A percentile compares a stretch with the other conserved stretches of the same genome.
These are phyloP conservation scores for Daphoenositta chrysoptera DNA, from an alignment of 2,113 vertebrate species.

Conservation along the genomic window DNA sequence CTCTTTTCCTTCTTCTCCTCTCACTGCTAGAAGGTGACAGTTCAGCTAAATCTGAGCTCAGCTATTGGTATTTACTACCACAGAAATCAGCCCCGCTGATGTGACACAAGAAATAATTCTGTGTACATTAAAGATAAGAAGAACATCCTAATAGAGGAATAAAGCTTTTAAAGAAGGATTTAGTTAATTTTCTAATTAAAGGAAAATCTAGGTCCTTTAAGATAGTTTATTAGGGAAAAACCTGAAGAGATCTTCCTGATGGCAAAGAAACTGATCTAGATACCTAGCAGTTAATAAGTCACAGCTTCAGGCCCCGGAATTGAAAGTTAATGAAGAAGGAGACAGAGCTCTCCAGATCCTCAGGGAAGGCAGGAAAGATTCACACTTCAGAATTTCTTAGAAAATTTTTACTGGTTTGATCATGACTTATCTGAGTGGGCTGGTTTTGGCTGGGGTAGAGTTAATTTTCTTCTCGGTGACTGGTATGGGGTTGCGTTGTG, in stretches of 20 bases:
- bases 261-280: background rate
- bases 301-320: accelerated
- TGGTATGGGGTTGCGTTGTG: background rate
- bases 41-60: background rate
- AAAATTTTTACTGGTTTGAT: background rate
- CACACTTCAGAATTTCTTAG: background rate
- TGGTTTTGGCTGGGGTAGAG: background rate
- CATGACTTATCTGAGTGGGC: background rate
- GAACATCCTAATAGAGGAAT: background rate
- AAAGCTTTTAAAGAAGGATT: accelerated
- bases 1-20: background rate
- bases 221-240: background rate
- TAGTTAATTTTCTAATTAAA: background rate
- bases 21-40: background rate
- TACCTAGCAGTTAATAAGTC: background rate
- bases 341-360: background rate
- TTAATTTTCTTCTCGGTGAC: background rate
- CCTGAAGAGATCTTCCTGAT: background rate
- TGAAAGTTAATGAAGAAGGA: background rate
- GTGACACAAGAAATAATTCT: background rate
- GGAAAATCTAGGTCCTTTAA: background rate
- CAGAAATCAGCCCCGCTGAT: background rate
- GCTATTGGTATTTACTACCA: background rate
- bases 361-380: background rate
- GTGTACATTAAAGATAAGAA: background rate